Evolutionary conservation across 2,888 invertebrate species (phyloP), one percentile per base, ranked within the genome.

Genomic region (Subacronicta megacephala): DNA sequence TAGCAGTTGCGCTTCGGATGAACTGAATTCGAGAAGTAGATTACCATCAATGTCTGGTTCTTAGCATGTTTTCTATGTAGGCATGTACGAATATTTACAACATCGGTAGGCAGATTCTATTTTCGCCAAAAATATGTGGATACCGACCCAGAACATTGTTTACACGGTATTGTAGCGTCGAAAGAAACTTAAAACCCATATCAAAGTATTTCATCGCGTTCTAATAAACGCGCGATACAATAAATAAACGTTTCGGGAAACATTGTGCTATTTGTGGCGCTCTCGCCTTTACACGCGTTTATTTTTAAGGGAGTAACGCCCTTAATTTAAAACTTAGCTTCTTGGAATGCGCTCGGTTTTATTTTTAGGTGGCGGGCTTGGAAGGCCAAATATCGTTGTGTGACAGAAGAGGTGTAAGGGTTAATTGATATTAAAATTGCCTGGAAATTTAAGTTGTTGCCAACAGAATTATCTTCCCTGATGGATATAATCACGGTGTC

Each of bases 241-340:
- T 79, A 81, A 77, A 77, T 77, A 80, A 80, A 77, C 84, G 81
- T 44, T 46, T 62, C 42, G 78, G 82, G 83, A 82, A 86, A 78
- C 74, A 75, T 67, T 72, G 75, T 51, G 77, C 77, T 83, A 81
- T 84, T 81, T 77, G 67, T 71, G 63, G 67, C 64, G 65, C 62
- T 66, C 47, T n/a, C 38, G 56, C 43, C 35, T 37, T 29, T 31
- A 45, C 42, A 57, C 20, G 17, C 69, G 69, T 77, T 84, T 83
- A 83, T 78, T 85, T 79, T 61, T 69, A 80, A 66, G 73, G 75
- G 84, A 81, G 81, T 84, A 87, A 87, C 81, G 87, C 82, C 84
- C 84, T 81, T 84, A 63, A 80, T 81, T 77, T 73, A 57, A 60
- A 76, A 75, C 71, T 72, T 63, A 63, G 60, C 59, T 78, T 80